These are phyloP conservation scores for Acrossocheilus wenchowensis DNA, from an alignment of 2,797 vertebrate genomes.

Conservation along the genomic window DNA sequence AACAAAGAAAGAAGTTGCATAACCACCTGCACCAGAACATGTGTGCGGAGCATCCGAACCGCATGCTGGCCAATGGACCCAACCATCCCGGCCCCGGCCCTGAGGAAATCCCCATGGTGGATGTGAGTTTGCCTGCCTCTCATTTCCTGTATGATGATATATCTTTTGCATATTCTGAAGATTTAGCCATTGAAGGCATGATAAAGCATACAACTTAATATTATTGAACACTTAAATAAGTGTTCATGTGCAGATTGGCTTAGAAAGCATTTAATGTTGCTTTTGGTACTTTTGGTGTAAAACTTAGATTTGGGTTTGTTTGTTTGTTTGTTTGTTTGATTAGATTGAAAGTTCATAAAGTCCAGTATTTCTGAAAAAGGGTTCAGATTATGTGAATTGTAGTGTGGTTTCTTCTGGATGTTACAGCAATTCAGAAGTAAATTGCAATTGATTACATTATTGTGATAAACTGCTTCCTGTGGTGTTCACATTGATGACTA, in stretches of 20 bases:
- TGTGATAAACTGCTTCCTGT: neutral
- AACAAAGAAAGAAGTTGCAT: conserved; percentile 94
- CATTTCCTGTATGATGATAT: neutral
- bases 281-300: neutral
- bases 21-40: conserved; percentile 92
- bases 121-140: conserved; percentile 81
- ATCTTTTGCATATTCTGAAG: neutral
- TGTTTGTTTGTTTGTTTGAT: neutral
- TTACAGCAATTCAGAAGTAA: neutral
- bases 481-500: neutral
- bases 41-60: conserved; percentile 92
- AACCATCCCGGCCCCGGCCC: conserved; percentile 88
- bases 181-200: neutral
- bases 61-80: conserved; percentile 87
- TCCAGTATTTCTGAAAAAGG: neutral
- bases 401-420: neutral
- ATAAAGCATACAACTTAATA: neutral
- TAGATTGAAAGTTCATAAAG: neutral
- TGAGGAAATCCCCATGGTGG: conserved; percentile 94
- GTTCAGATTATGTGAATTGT: neutral
- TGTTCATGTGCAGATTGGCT: neutral
- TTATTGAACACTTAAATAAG: neutral
- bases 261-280: neutral
- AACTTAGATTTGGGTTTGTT: neutral
- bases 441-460: neutral